Evolutionary conservation across 2,888 invertebrate genomes (phyloP).

Genomic region (Frankliniella fusca): DNA sequence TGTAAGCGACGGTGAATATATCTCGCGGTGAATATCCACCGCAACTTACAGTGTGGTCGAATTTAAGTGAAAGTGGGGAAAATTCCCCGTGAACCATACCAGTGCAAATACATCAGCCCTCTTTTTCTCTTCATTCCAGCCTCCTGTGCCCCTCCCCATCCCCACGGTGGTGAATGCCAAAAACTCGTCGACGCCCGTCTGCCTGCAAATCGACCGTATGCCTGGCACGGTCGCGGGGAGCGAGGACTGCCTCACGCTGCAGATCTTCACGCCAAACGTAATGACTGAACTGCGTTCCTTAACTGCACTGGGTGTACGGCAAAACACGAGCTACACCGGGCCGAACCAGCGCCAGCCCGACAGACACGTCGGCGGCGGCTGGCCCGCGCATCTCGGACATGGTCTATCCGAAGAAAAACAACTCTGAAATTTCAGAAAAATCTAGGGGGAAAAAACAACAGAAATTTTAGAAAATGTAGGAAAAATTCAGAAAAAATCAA

Average conservation of each 20-base stretch:
- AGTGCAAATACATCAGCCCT: background rate
- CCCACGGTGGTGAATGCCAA: background rate
- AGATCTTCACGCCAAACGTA: slow-evolving; percentile 1
- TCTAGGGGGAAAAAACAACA: too few relatives aligned
- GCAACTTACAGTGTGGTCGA: background rate
- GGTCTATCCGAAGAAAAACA: too few relatives aligned
- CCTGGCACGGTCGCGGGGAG: background rate
- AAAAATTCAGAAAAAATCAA: too few relatives aligned
- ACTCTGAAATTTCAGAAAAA: too few relatives aligned
- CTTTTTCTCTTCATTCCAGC: background rate
- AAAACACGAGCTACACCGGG: background rate
- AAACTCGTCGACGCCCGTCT: background rate
- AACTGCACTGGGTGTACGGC: background rate
- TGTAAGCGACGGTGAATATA: too few relatives aligned
- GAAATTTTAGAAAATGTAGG: too few relatives aligned
- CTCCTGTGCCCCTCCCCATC: background rate
- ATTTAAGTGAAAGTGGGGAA: background rate
- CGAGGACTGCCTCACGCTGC: slow-evolving; percentile 8
- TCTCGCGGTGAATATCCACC: too few relatives aligned
- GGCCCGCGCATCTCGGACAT: background rate
- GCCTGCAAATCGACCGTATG: background rate
- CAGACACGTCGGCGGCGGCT: too few relatives aligned
- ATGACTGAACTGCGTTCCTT: background rate
- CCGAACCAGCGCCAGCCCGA: too few relatives aligned
- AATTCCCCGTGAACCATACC: background rate